phyloP scores from a whole-genome alignment of 2,888 invertebrate species.

The Cantharis rustica region DNA sequence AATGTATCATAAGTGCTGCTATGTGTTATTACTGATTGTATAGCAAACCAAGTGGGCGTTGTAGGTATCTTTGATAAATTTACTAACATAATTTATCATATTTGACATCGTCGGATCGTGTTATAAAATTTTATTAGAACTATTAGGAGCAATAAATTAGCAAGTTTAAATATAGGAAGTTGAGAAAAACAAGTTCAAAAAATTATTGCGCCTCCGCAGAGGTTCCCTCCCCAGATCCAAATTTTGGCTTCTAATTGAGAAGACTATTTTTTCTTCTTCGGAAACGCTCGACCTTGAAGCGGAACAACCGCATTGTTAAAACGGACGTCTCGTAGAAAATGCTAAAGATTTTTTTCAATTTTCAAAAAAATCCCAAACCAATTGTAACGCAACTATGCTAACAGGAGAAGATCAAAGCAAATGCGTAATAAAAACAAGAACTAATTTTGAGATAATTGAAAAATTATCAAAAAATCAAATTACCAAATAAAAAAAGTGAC shows the following conservation, averaged over 20 bases:
- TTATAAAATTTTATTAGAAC: not conserved
- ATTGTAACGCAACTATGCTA: not conserved
- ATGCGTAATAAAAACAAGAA: conserved; percentile 20
- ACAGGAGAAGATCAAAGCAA: not conserved
- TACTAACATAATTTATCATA: conserved; percentile 1
- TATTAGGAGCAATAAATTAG: not conserved
- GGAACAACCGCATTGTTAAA: not conserved
- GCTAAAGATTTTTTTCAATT: not conserved
- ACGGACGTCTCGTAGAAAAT: not conserved
- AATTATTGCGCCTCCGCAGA: not conserved
- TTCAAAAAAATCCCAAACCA: not conserved
- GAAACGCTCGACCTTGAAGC: not conserved
- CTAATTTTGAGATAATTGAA: conserved; percentile 29
- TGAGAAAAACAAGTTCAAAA: not conserved
- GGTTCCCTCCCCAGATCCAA: not conserved
- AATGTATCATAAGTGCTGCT: conserved; percentile 11
- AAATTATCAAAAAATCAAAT: conserved; percentile 32
- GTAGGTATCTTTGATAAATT: conserved; percentile 32
- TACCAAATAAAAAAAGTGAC: conserved; percentile 22
- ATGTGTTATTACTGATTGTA: conserved; percentile 39
- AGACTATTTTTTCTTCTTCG: not conserved
- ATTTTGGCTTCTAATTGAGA: not conserved
- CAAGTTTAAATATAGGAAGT: not conserved
- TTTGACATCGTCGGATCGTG: not conserved
- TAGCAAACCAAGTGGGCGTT: conserved; percentile 42